Evolutionary conservation across 2,888 invertebrate species (phyloP).

Genomic region (Leuctra nigra): DNA sequence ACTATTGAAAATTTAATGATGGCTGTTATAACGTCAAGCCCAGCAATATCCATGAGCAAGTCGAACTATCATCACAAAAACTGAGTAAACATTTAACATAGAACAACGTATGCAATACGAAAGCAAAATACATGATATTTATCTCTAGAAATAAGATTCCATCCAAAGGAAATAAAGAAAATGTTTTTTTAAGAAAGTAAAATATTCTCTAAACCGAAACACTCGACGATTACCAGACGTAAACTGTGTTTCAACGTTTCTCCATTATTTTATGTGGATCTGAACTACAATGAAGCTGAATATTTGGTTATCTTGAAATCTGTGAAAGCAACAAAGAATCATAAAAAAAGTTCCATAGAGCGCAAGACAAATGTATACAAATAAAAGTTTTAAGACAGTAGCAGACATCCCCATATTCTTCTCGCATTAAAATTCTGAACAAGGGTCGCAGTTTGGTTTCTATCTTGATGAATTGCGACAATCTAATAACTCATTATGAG

Average conservation of each 20-base stretch:
- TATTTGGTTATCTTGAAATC: slow-evolving; percentile 9
- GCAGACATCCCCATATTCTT: not conserved
- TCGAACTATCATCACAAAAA: not conserved
- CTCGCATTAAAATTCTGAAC: not conserved
- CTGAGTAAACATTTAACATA: not conserved
- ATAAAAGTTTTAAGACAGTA: not conserved
- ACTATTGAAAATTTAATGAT: slow-evolving; percentile 1
- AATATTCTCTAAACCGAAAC: slow-evolving; percentile 22
- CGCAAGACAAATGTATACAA: not conserved
- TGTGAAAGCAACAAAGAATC: not conserved
- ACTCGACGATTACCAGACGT: slow-evolving; percentile 18
- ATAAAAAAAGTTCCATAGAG: not conserved
- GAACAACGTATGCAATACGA: slow-evolving; percentile 9
- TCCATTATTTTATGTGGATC: slow-evolving; percentile 13
- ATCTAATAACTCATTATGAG: not conserved
- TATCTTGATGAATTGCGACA: not conserved
- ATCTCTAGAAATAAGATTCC: slow-evolving; percentile 14
- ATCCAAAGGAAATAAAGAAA: slow-evolving; percentile 21
- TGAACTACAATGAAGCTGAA: slow-evolving; percentile 19
- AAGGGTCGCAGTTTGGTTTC: not conserved
- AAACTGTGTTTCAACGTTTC: slow-evolving; percentile 15
- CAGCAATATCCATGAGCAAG: slow-evolving; percentile 7
- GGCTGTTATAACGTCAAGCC: not conserved
- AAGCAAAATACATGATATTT: slow-evolving; percentile 13
- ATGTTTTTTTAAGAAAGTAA: slow-evolving; percentile 14